Conservation (phyloP, 2,113 vertebrate genomes). For the Myotis davidii region DNA sequence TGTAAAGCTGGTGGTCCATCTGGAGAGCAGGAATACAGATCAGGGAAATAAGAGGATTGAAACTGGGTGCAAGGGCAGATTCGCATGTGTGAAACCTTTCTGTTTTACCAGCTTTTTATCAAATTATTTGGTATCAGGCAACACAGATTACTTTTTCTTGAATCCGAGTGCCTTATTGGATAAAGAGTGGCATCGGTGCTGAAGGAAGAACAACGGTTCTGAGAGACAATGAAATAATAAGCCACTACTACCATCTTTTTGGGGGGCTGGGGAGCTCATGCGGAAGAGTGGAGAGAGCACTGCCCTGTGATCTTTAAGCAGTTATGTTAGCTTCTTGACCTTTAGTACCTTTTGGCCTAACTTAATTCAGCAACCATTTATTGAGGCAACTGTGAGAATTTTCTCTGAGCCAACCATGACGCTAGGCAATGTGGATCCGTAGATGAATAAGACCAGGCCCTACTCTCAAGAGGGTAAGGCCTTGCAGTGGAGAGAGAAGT, state of each 20-base stretch:
- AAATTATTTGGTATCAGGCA: constrained; percentile 72
- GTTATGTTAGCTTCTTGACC: background rate
- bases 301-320: background rate
- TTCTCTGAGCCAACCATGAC: background rate
- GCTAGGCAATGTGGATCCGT: background rate
- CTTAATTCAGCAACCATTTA: background rate
- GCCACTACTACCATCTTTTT: background rate
- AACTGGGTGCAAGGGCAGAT: constrained; percentile 82
- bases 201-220: constrained; percentile 9
- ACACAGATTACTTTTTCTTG: constrained; percentile 67
- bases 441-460: background rate
- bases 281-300: background rate
- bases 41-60: constrained; percentile 86
- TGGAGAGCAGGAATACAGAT: constrained; percentile 90
- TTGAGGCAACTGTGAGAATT: constrained; percentile 2
- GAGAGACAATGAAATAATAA: constrained; percentile 21
- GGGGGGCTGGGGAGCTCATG: background rate
- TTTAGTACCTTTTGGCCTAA: background rate
- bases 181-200: background rate
- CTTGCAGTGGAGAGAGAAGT: background rate
- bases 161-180: background rate
- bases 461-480: background rate
- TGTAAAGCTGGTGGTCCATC: constrained; percentile 90
- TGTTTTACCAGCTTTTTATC: constrained; percentile 79
- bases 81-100: constrained; percentile 83